phyloP scores from a whole-genome alignment of 2,888 invertebrate genomes.

The Endotricha flammealis region DNA sequence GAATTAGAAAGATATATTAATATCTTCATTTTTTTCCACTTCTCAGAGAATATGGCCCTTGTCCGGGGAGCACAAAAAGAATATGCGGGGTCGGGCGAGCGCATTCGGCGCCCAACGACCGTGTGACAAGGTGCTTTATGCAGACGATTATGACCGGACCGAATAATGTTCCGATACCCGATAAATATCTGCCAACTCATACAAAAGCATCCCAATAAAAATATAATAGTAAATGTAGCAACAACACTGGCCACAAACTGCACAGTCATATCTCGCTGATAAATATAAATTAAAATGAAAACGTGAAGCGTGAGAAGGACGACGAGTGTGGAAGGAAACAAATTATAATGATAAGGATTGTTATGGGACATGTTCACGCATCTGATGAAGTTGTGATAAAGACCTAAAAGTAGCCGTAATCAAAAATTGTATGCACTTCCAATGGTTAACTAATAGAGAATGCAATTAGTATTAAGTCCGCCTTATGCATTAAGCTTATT shows the following conservation, averaged over 20 bases:
- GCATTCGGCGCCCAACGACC: conserved; percentile 75
- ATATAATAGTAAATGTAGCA: conserved; percentile 76
- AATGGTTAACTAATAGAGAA: no score
- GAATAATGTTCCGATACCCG: conserved; percentile 76
- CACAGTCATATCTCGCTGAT: conserved; percentile 70
- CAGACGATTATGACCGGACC: conserved; percentile 74
- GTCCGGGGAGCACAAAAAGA: conserved; percentile 68
- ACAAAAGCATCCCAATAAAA: conserved; percentile 78
- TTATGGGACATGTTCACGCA: no score
- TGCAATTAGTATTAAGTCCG: no score
- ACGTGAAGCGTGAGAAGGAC: conserved; percentile 41
- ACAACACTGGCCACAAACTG: conserved; percentile 71
- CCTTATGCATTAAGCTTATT: no score
- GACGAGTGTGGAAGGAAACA: conserved; percentile 42
- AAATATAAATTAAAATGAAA: conserved; percentile 67
- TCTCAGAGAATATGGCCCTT: conserved; percentile 71
- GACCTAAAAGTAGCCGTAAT: no score
- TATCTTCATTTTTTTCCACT: conserved; percentile 77
- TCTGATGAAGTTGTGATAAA: no score
- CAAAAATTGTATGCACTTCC: no score
- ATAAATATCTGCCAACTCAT: conserved; percentile 79
- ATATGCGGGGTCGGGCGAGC: conserved; percentile 59
- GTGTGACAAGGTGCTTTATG: conserved; percentile 79
- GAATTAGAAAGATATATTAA: conserved; percentile 78
- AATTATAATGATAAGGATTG: conserved; percentile 56